phyloP scores from a whole-genome alignment of 2,113 vertebrate species.

The Cavia porcellus region DNA sequence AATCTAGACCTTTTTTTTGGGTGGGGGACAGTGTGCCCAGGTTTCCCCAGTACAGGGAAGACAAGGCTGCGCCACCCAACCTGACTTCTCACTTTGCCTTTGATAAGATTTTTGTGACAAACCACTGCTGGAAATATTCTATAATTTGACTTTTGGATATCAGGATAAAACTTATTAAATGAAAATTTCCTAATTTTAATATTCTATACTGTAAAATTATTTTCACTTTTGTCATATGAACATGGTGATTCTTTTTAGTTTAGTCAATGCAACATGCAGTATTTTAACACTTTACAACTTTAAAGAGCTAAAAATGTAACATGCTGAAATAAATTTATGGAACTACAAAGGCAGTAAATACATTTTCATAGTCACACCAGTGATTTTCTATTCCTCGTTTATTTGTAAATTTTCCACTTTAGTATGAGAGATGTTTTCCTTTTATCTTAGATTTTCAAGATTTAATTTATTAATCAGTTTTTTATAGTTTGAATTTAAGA shows the following conservation, averaged over 20 bases:
- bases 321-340: too few relatives aligned
- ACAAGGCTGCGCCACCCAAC: fast-evolving
- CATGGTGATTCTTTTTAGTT: not conserved
- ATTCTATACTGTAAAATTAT: not conserved
- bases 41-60: not conserved
- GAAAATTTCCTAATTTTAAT: not conserved
- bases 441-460: too few relatives aligned
- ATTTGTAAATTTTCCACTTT: too few relatives aligned
- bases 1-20: too few relatives aligned
- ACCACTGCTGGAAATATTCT: not conserved
- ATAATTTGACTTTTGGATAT: not conserved
- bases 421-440: too few relatives aligned
- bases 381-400: too few relatives aligned
- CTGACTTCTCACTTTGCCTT: not conserved
- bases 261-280: not conserved
- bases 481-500: too few relatives aligned
- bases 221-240: not conserved
- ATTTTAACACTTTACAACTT: not conserved
- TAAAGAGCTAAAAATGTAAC: too few relatives aligned
- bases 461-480: too few relatives aligned
- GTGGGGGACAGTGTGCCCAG: too few relatives aligned
- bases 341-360: too few relatives aligned
- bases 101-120: not conserved
- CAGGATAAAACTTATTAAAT: not conserved
- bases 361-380: too few relatives aligned